Evolutionary conservation across 2,113 vertebrate species (phyloP), one percentile per base, ranked within the genome.

Genomic region (Shinisaurus crocodilurus): DNA sequence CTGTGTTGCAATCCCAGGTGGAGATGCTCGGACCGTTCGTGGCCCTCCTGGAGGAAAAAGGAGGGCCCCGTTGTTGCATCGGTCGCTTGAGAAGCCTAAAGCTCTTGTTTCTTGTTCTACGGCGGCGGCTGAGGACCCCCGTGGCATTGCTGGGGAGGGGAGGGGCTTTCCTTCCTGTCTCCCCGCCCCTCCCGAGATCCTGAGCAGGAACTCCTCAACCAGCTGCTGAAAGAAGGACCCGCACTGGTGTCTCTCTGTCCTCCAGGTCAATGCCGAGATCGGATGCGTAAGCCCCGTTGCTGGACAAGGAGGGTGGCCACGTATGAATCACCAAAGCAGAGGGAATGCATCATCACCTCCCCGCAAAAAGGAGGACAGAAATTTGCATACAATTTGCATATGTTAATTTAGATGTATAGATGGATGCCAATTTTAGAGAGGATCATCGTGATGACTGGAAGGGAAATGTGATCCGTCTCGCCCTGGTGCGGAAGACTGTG

Each of bases 1-100:
- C 97, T 97, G 90, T 98, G 97, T 87, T 97, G 94, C 74, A 88
- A 91, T 75, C 92, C 96, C 25, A 80, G 7, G 50, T 90, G 86
- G 81, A 43, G 89, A 81, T 89, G 86, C 86, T 88, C 27, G 1
- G 34, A 81, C 43, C 86, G 91, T 87, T 93, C 75, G 0, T 5
- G 87, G 1, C 20, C 89, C 77, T 90, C 94, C 67, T 82, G 91
- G 54, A 86, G 92, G 72, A 96, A 92, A 77, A 96, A 96, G 15
- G 93, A 93, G 43, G 93, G 81, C 2, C 95, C 95, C 1, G 40
- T 95, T 5, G 0, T 95, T 5, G 0, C 76, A 2, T 95, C 96
- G 9, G 89, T 97, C 0, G 96, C 97, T 83, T 97, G 94, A 97
- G 57, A 3, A 1, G 13, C n/a, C 57, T 8, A 23, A 7, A 1